These are phyloP conservation scores for Anolis apletophallus DNA, from an alignment of 2,797 vertebrate genomes.

Conservation along the genomic window DNA sequence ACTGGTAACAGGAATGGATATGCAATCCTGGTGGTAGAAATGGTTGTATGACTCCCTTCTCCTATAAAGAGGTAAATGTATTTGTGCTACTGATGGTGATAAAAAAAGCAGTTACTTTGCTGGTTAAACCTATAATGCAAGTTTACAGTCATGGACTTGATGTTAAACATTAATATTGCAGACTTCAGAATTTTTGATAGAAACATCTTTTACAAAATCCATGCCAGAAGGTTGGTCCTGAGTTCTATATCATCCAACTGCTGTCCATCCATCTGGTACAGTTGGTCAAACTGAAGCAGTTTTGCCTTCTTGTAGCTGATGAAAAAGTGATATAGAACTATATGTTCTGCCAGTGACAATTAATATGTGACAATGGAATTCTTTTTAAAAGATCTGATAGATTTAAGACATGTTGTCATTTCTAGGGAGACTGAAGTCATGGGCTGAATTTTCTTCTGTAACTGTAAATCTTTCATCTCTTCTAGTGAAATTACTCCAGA, in stretches of 20 bases:
- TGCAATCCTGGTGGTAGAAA: background rate
- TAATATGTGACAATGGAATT: background rate
- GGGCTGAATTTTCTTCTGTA: background rate
- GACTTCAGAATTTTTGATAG: background rate
- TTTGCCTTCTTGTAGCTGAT: background rate
- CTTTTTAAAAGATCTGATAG: background rate
- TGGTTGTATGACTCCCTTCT: background rate
- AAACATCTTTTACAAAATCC: background rate
- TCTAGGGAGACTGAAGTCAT: conserved; percentile 2
- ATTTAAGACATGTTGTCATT: background rate
- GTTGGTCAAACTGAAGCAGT: background rate
- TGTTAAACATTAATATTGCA: background rate
- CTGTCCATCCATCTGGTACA: background rate
- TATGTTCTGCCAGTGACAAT: background rate
- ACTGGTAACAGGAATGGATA: background rate
- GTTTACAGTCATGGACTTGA: background rate
- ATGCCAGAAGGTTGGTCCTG: background rate
- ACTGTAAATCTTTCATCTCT: background rate
- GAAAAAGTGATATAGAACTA: background rate
- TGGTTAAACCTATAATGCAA: background rate
- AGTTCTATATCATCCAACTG: background rate
- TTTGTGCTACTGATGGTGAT: background rate
- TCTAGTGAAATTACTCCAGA: conserved; percentile 2
- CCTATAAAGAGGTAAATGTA: background rate
- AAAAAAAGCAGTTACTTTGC: too few species aligned